Percentiles rank a stretch among this genome's conserved stretches.
Evolutionary conservation across 2,797 vertebrate species (phyloP).

Genomic region (Eurystomus glaucurus): DNA sequence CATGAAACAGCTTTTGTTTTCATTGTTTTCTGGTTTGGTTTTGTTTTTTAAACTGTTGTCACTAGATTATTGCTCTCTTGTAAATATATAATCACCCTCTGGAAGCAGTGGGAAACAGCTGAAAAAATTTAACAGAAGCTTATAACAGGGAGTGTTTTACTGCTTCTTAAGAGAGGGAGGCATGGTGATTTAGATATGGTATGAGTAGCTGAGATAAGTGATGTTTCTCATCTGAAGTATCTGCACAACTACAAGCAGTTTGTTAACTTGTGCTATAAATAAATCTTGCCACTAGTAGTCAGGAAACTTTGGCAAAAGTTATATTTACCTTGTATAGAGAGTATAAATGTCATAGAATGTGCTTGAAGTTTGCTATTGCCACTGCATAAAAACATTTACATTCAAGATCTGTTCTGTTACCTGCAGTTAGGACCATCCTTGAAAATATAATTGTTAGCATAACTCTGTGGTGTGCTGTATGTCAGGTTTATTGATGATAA

Average conservation of each 20-base stretch:
- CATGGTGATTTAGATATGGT: background rate
- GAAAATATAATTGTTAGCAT: slow-evolving; percentile 11
- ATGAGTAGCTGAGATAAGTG: slow-evolving; percentile 7
- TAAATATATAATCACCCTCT: background rate
- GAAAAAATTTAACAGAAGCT: background rate
- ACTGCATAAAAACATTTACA: background rate
- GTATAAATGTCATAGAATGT: background rate
- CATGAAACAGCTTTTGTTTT: background rate
- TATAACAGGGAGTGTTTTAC: background rate
- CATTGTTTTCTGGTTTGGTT: background rate
- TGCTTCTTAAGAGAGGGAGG: background rate
- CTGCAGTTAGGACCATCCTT: slow-evolving; percentile 7
- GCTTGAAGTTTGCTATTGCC: background rate
- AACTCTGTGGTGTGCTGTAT: background rate
- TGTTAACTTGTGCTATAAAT: slow-evolving; percentile 32
- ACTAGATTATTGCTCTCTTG: background rate
- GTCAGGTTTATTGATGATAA: slow-evolving; percentile 7
- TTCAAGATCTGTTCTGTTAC: slow-evolving; percentile 33
- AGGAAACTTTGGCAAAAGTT: slow-evolving; percentile 24
- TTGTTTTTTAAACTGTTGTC: background rate
- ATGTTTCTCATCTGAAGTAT: slow-evolving; percentile 44
- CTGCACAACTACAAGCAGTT: background rate
- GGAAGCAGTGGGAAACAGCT: background rate
- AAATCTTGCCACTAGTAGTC: background rate
- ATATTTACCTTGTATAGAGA: background rate